Base-by-base conservation (phyloP, 64 coral and sea anemone genomes). In the Dendrophyllia cribrosa region DNA sequence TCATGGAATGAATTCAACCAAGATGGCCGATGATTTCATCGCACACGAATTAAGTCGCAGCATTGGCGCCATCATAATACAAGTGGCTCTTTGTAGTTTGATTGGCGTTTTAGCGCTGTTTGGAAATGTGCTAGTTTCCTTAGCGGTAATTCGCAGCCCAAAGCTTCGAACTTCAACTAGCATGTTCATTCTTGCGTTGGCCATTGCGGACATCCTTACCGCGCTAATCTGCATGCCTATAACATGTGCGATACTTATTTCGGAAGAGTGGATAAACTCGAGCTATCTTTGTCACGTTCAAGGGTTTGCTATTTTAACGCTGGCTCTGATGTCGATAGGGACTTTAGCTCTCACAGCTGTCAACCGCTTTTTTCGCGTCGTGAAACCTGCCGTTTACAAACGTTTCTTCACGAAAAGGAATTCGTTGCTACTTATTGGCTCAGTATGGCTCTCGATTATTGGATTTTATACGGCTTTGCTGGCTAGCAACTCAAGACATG, bases 131-230 rank as follows among this genome's bases (percentile, higher is more conserved):
- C 44, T 88, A 23, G 69, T 88, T 14, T 44, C 74, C 6, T 44
- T 89, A 17, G 87, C 72, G 14, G 74, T 89, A 55, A 43, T 65
- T 89, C 87, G 87, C 16, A 76, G 61, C n/a, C 87, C 72, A 60
- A 75, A 64, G 3, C 72, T 77, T 6, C 87, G 87, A 16, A 89
- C 53, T 48, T 76, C 87, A 43, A 65, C 53, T 9, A 89, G 22
- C 11, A 64, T 77, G 72, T 89, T 76, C 10, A 51, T 89, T 3
- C 56, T 77, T 9, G 71, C 51, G 19, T 20, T 89, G 17, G 87
- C 72, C 0, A 66, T 89, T 6, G 22, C 56, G 3, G 72, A 89
- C 15, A 62, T 89, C 17, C 72, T 89, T 64, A 76, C 70, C 15
- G 45, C 56, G 20, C 2, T 51, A 59, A 62, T 89, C 52, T 74